Percentiles rank a stretch among this genome's conserved stretches.
phyloP scores from a whole-genome alignment of 2,113 vertebrate genomes.

The Grallaria varia region DNA sequence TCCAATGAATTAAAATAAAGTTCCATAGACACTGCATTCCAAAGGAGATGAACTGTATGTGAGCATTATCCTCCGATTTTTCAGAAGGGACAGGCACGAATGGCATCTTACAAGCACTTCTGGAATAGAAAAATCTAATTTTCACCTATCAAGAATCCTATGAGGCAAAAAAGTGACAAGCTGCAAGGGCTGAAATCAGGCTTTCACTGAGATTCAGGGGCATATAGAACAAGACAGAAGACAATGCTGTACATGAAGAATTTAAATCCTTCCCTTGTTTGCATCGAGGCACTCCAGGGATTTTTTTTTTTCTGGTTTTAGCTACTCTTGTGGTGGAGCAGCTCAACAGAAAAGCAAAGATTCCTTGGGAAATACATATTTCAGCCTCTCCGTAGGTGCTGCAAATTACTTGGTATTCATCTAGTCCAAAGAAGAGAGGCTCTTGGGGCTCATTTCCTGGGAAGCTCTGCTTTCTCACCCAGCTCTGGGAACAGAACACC shows the following conservation, averaged over 20 bases:
- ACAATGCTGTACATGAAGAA: background rate
- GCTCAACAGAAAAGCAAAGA: background rate
- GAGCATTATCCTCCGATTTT: background rate
- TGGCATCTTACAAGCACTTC: background rate
- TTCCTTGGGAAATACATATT: background rate
- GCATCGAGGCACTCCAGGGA: background rate
- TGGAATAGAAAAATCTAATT: background rate
- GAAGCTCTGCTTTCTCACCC: background rate
- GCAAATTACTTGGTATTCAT: background rate
- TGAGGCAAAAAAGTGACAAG: background rate
- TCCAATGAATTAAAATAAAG: background rate
- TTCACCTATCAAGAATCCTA: background rate
- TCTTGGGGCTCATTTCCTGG: background rate
- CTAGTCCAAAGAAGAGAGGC: background rate
- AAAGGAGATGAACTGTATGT: background rate
- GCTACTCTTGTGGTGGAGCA: background rate
- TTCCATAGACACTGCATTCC: background rate
- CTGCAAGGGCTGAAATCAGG: background rate
- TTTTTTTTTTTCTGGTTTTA: background rate
- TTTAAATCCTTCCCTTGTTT: background rate
- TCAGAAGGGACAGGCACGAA: background rate
- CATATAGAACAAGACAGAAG: background rate
- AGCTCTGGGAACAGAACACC: background rate
- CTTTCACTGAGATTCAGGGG: background rate
- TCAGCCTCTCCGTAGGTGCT: background rate